Base-by-base conservation (phyloP, 2,888 invertebrate genomes). In the Eristalinus aeneus region DNA sequence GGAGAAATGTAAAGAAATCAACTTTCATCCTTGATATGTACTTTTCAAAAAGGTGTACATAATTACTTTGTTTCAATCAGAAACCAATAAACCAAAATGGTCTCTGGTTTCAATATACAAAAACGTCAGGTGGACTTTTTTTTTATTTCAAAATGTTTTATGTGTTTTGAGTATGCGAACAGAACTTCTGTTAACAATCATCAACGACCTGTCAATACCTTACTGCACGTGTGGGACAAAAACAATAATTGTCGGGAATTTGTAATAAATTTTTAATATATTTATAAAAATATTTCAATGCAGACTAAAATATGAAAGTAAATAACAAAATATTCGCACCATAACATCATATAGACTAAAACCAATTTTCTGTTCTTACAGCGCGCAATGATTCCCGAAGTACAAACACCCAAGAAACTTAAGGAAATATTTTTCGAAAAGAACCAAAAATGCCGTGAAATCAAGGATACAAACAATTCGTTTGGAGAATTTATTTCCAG, bases 401-500 rank as follows among this genome's bases (percentile, higher is more conserved):
- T 11, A 0, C 11, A 16, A 36, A 32, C 54, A 2, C 27, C 63
- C 0, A 78, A 36, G 11, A 22, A 82, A 63, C 4, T 65, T 0
- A 87, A 87, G 31, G 68, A 63, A 0, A 32, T 61, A 1, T 89
- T 88, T 34, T 65, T 90, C 0, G 73, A 82, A 1, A 69, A 85
- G 4, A 89, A 89, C 63, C 16, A 58, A 22, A 77, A 82, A 6
- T 88, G 77, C 53, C 71, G 63, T 0, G 89, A 89, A 80, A 56
- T 89, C 6, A 78, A 88, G 20, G 63, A 65, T 8, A 16, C 46
- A 2, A 84, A 88, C 11, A 80, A 78, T 2, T 72, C 89, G 8
- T 58, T 88, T 3, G 89, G 88, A 0, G 88, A 88, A 8, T 83
- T 89, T 10, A 71, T 83, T 2, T 81, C 88, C 3, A 88, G 90